phyloP scores from a whole-genome alignment of 2,113 vertebrate genomes.

The Tricholaema leucomelas region DNA sequence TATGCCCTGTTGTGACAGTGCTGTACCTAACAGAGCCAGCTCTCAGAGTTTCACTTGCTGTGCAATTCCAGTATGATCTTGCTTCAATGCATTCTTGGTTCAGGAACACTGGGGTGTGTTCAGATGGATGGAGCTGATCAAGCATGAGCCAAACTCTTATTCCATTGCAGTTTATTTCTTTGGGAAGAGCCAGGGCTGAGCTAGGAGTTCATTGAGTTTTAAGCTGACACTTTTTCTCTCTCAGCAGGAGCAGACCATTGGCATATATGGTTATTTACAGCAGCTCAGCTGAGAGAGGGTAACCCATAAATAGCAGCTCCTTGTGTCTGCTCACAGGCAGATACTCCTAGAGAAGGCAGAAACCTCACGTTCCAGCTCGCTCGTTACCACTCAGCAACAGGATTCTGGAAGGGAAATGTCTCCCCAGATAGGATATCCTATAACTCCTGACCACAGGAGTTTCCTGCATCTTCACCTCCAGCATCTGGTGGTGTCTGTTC shows the following conservation, averaged over 20 bases:
- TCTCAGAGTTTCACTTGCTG: constrained; percentile 50
- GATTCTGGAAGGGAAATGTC: constrained; percentile 44
- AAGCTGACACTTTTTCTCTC: constrained; percentile 57
- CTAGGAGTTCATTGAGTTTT: constrained; percentile 61
- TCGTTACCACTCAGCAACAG: constrained; percentile 23
- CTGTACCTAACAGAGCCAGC: constrained; percentile 18
- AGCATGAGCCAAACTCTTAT: constrained; percentile 28
- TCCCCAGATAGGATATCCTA: constrained; percentile 56
- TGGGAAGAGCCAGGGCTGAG: constrained; percentile 25
- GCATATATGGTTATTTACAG: constrained; percentile 64
- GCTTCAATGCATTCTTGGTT: constrained; percentile 53
- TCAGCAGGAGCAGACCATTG: constrained; percentile 39
- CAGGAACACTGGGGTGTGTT: constrained; percentile 47
- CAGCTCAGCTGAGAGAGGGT: constrained; percentile 45
- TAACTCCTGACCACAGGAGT: constrained; percentile 54
- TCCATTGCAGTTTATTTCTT: constrained; percentile 56
- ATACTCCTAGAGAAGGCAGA: constrained; percentile 46
- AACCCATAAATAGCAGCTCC: constrained; percentile 66
- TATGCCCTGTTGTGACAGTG: constrained; percentile 39
- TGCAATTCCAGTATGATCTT: constrained; percentile 56
- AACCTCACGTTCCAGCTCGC: constrained; percentile 52
- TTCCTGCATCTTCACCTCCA: constrained; percentile 58
- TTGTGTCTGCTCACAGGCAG: background rate
- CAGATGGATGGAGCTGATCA: constrained; percentile 47
- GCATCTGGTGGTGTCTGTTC: constrained; percentile 61